Evolutionary conservation across 1,140 invertebrate genomes (phyloP).

Genomic region (Procambarus virginalis): DNA sequence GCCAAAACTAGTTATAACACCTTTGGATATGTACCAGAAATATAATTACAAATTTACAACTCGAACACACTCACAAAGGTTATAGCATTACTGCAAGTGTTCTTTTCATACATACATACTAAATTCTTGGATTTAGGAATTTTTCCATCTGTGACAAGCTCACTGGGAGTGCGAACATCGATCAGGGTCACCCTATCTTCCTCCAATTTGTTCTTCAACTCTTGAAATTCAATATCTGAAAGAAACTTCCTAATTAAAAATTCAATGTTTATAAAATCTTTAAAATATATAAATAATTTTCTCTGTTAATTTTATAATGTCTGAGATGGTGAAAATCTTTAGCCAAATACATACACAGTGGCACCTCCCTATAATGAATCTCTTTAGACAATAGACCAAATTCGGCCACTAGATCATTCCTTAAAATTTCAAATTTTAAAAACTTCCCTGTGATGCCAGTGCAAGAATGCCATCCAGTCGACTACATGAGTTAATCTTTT

Average conservation of each 20-base stretch:
- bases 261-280: background rate
- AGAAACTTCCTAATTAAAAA: background rate
- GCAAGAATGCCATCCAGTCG: no score
- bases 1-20: no score
- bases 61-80: no score
- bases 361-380: background rate
- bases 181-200: constrained; percentile 8
- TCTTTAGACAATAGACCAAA: background rate
- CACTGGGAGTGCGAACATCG: constrained; percentile 23
- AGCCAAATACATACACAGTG: background rate
- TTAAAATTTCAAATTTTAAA: background rate
- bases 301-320: no score
- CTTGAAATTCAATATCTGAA: constrained; percentile 36
- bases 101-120: background rate
- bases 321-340: background rate
- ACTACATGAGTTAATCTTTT: no score
- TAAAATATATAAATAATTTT: background rate
- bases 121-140: constrained; percentile 44
- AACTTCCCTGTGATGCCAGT: no score
- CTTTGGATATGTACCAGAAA: no score
- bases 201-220: constrained; percentile 13
- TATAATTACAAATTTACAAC: no score
- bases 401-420: background rate
- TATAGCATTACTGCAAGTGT: no score
- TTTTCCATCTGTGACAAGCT: background rate